These are phyloP conservation scores for Aplochiton taeniatus DNA, from an alignment of 2,797 vertebrate genomes.

Conservation along the genomic window DNA sequence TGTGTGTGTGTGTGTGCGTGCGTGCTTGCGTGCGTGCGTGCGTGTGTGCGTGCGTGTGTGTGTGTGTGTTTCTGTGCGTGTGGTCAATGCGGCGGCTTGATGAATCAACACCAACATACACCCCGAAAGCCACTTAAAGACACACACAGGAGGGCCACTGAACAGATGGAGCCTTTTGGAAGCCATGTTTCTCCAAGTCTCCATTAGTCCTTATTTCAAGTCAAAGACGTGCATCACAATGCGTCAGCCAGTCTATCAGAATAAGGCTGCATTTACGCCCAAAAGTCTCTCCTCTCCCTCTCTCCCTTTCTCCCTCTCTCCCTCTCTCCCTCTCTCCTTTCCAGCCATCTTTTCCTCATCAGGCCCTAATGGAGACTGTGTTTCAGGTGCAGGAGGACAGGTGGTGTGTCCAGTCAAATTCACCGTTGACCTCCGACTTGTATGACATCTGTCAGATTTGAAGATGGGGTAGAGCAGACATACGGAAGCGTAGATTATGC, in stretches of 20 bases:
- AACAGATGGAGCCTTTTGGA: constrained; percentile 13
- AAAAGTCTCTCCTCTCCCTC: not conserved
- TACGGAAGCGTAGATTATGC: too few species aligned
- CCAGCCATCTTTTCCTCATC: not conserved
- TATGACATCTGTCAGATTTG: too few species aligned
- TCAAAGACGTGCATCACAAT: too few species aligned
- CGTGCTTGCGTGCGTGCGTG: constrained; percentile 11
- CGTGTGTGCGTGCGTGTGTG: constrained; percentile 11
- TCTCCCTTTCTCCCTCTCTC: not conserved
- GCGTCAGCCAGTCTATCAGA: too few species aligned
- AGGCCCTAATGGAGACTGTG: too few species aligned
- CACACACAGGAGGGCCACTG: constrained; percentile 35
- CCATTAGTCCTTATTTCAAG: not conserved
- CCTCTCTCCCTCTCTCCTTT: not conserved
- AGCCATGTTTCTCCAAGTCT: not conserved
- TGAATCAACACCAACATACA: constrained; percentile 4
- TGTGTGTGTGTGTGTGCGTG: not conserved
- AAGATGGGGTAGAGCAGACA: too few species aligned
- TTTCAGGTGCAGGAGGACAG: too few species aligned
- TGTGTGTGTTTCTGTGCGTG: constrained; percentile 5
- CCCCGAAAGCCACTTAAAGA: not conserved
- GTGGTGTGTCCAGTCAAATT: too few species aligned
- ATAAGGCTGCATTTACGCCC: too few species aligned
- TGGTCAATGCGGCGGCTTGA: constrained; percentile 19
- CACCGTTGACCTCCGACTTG: too few species aligned